Conservation (phyloP, 1,140 invertebrate species). For the Diachasma alloeum region DNA sequence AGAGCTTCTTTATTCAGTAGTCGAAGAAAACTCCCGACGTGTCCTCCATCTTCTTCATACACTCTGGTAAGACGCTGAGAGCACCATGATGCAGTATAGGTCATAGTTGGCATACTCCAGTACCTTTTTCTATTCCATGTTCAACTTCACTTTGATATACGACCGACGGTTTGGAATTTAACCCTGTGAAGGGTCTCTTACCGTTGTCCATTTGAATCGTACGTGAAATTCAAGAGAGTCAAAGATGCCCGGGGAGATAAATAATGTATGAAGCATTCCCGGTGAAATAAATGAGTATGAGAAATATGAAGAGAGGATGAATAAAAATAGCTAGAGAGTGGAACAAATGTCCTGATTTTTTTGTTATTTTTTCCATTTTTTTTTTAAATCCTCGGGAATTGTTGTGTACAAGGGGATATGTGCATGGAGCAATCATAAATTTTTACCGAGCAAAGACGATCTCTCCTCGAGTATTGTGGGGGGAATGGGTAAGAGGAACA, state of each 20-base stretch:
- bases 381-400: background rate
- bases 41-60: background rate
- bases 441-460: background rate
- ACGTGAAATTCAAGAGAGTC: constrained; percentile 2
- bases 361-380: background rate
- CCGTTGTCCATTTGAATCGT: constrained; percentile 7
- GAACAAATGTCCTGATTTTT: background rate
- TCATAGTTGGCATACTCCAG: constrained; percentile 23
- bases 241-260: constrained; percentile 2
- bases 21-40: background rate
- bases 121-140: background rate
- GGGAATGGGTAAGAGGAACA: background rate
- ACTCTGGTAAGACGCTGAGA: background rate
- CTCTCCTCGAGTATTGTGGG: background rate
- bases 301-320: background rate
- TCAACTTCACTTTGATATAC: constrained; percentile 17
- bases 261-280: background rate
- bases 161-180: constrained; percentile 13
- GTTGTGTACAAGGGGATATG: background rate
- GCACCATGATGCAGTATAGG: background rate
- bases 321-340: background rate
- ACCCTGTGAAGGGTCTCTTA: background rate
- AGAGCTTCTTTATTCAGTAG: background rate
- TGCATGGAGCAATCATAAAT: background rate
- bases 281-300: background rate